Conservation (phyloP, 2,113 vertebrate species). For the Piliocolobus tephrosceles region DNA sequence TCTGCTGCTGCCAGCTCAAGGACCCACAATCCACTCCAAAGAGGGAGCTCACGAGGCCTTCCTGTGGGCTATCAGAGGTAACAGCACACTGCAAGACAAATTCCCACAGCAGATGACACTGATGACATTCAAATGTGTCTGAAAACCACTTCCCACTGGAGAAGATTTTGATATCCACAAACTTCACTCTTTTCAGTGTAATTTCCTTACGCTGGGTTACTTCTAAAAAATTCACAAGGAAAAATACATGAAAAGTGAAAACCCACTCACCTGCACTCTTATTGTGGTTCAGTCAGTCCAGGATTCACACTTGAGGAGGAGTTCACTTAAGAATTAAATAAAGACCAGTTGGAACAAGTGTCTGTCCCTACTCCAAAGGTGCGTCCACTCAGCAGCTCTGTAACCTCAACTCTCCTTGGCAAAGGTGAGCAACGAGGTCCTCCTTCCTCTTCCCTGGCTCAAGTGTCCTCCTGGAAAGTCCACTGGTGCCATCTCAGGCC, state of each 20-base stretch:
- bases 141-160: background rate
- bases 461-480: background rate
- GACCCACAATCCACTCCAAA: no score
- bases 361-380: background rate
- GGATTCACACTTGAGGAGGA: background rate
- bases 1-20: no score
- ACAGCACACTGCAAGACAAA: fast-evolving
- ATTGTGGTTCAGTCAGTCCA: background rate
- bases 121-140: background rate
- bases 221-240: background rate
- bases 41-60: background rate
- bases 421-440: background rate
- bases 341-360: background rate
- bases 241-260: background rate
- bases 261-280: background rate
- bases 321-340: background rate
- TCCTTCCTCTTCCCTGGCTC: background rate
- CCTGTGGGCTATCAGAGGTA: background rate
- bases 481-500: background rate
- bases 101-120: fast-evolving
- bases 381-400: no score
- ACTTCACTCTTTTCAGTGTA: background rate
- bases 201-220: background rate
- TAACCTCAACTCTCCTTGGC: background rate
- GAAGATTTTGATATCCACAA: background rate